Conservation (phyloP, 2,797 vertebrate species). For the Micromesistius poutassou region DNA sequence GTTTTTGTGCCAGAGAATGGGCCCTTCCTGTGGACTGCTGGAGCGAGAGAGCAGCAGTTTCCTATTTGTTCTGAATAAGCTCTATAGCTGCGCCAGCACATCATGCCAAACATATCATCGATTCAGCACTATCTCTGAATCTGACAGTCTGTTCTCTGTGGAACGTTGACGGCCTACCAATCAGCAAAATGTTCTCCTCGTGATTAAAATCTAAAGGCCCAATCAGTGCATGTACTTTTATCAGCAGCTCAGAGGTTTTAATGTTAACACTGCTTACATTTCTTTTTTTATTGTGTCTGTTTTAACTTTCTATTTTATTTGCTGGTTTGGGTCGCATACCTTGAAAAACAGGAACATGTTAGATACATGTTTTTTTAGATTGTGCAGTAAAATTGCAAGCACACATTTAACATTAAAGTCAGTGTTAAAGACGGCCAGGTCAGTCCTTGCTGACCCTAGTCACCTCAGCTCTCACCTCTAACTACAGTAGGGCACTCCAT, state of each 20-base stretch:
- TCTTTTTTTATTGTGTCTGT: neutral
- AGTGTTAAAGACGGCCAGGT: neutral
- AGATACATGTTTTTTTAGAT: neutral
- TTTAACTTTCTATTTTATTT: neutral
- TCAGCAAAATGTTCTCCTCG: too few relatives aligned
- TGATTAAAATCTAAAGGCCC: too few relatives aligned
- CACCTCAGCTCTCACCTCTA: neutral
- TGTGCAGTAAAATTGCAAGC: neutral
- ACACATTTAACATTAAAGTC: neutral
- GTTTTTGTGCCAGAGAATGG: slow-evolving; percentile 45
- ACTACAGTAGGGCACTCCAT: neutral
- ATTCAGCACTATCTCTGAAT: slow-evolving; percentile 18
- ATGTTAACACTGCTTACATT: too few relatives aligned
- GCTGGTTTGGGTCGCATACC: neutral
- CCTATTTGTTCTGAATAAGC: slow-evolving; percentile 31
- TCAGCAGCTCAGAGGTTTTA: too few relatives aligned
- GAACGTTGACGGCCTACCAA: too few relatives aligned
- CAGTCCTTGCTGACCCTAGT: too few relatives aligned
- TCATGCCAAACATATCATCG: slow-evolving; percentile 28
- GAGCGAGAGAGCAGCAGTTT: neutral
- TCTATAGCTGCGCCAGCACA: slow-evolving; percentile 28
- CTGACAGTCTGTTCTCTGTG: slow-evolving; percentile 16
- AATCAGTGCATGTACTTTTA: too few relatives aligned
- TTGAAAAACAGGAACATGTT: neutral
- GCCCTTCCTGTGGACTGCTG: neutral